Conservation (phyloP, 2,888 invertebrate genomes). For the Epinotia nisella region DNA sequence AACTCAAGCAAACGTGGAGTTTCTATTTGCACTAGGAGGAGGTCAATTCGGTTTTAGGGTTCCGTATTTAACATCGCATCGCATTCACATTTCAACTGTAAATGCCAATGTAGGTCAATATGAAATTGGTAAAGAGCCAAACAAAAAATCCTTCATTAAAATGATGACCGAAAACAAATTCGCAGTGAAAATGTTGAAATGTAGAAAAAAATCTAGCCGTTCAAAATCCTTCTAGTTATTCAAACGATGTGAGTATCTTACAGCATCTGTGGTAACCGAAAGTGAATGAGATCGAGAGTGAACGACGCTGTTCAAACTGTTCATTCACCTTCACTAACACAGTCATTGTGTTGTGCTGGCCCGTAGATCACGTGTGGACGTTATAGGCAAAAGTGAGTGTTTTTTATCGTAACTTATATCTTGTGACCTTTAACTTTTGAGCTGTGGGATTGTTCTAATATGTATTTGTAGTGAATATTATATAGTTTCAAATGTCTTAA, state of each 20-base stretch:
- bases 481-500: not conserved
- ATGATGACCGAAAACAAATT: too few relatives aligned
- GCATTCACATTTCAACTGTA: too few relatives aligned
- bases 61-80: too few relatives aligned
- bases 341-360: conserved; percentile 29
- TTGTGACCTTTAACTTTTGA: conserved; percentile 8
- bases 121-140: too few relatives aligned
- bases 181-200: too few relatives aligned
- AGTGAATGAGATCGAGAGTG: conserved; percentile 36
- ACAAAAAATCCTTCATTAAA: too few relatives aligned
- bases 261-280: conserved; percentile 25
- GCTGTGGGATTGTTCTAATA: not conserved
- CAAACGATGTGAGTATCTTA: not conserved
- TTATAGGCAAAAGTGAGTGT: conserved; percentile 12
- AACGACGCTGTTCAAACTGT: conserved; percentile 2
- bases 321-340: conserved; percentile 28
- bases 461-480: not conserved
- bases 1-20: too few relatives aligned
- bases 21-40: too few relatives aligned
- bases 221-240: too few relatives aligned
- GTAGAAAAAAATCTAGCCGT: too few relatives aligned
- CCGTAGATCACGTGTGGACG: conserved; percentile 11
- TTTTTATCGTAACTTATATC: conserved; percentile 9
- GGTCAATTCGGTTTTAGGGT: too few relatives aligned
- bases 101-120: too few relatives aligned